phyloP scores from a whole-genome alignment of 1,140 invertebrate species.

The Drosophila parvula region DNA sequence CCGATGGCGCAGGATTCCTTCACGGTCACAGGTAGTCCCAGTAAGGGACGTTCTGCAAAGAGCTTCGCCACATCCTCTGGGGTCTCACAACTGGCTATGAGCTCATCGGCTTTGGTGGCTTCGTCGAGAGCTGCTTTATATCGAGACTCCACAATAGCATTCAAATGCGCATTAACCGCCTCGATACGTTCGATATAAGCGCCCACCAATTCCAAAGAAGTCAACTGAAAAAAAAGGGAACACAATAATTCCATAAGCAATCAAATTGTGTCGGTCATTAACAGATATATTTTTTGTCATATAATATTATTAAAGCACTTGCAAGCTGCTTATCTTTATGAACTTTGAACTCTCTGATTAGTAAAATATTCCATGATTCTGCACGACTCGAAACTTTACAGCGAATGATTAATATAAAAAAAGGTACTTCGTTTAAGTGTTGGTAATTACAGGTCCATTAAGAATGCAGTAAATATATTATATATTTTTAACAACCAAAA shows the following conservation, averaged over 20 bases:
- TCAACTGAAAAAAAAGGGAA: conserved; percentile 84
- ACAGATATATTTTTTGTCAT: not conserved
- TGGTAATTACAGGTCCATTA: not conserved
- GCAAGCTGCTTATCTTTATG: not conserved
- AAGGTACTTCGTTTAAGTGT: conserved; percentile 2
- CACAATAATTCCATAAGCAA: not conserved
- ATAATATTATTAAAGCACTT: not conserved
- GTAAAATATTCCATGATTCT: not conserved
- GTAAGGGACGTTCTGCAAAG: conserved; percentile 86
- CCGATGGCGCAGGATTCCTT: conserved; percentile 89
- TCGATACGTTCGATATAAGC: conserved; percentile 89
- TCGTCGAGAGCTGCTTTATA: conserved; percentile 88
- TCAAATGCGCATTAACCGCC: conserved; percentile 89
- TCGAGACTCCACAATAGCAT: conserved; percentile 89
- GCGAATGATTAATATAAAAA: not conserved
- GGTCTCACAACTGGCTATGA: conserved; percentile 31
- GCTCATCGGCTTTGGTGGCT: conserved; percentile 86
- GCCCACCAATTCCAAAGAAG: conserved; percentile 87
- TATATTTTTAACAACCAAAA: not conserved
- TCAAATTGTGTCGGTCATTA: not conserved
- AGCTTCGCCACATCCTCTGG: conserved; percentile 76
- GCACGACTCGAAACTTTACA: not conserved
- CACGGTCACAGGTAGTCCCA: conserved; percentile 90
- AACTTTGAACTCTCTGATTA: conserved; percentile 7
- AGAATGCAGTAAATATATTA: not conserved